Conservation (phyloP, 2,113 vertebrate genomes). For the Salminus brasiliensis region DNA sequence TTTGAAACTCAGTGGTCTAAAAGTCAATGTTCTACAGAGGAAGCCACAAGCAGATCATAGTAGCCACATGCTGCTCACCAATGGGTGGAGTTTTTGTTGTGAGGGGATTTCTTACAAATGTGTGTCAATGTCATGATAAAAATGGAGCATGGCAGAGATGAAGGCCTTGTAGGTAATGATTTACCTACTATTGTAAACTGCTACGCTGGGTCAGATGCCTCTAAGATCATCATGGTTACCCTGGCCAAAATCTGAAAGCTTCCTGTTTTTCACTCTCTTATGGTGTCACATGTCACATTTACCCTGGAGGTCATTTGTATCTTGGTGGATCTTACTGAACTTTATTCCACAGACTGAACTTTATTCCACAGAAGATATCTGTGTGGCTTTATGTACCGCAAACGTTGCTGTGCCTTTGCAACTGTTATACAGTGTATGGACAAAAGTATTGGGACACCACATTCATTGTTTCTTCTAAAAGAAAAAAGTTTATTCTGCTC, state of each 20-base stretch:
- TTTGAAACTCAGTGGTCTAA: neutral
- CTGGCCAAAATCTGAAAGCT: neutral
- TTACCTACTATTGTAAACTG: neutral
- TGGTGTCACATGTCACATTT: neutral
- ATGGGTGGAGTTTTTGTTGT: neutral
- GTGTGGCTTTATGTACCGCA: too few species aligned
- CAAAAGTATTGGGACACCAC: too few species aligned
- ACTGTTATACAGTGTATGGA: too few species aligned
- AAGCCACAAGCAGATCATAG: neutral
- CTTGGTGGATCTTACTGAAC: too few species aligned
- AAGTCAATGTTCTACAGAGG: neutral
- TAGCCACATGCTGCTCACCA: neutral
- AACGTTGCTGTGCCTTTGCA: too few species aligned
- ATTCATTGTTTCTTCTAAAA: too few species aligned
- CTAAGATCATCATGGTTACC: too few species aligned
- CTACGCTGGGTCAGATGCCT: neutral
- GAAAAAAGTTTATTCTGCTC: too few species aligned
- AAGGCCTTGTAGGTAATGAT: neutral
- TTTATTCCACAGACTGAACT: too few species aligned
- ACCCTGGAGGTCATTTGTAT: too few species aligned
- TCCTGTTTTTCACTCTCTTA: neutral
- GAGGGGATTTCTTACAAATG: neutral
- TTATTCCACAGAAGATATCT: too few species aligned
- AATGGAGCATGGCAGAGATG: neutral
- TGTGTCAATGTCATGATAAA: too few species aligned